These are phyloP conservation scores for Antedon bifida DNA, from an alignment of 35 echinoderm and acorn worm species.

Conservation along the genomic window DNA sequence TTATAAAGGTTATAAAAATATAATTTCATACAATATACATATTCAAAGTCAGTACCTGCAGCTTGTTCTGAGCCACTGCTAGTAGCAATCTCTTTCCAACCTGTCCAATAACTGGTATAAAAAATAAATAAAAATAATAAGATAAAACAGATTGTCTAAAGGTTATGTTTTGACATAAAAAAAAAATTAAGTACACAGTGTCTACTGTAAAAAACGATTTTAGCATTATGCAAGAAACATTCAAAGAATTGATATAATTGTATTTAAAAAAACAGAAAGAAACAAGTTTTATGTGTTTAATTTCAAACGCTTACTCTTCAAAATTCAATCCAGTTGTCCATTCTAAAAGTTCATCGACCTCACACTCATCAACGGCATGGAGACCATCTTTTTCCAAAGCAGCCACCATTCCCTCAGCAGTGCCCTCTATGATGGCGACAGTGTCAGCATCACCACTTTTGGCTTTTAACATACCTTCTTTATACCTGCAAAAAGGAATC, in stretches of 20 bases:
- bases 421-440: conserved; percentile 41
- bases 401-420: conserved; percentile 59
- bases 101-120: conserved; percentile 48
- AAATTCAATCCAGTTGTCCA: conserved; percentile 97
- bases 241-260: too few species aligned
- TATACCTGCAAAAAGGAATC: conserved; percentile 41
- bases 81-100: conserved; percentile 73
- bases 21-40: too few species aligned
- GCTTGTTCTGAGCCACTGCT: conserved; percentile 56
- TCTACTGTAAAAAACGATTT: too few species aligned
- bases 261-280: too few species aligned
- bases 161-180: too few species aligned
- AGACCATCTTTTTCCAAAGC: conserved; percentile 46
- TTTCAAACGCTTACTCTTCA: conserved; percentile 99
- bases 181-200: too few species aligned
- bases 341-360: conserved; percentile 85
- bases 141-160: too few species aligned
- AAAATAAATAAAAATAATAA: conserved; percentile 7
- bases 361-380: conserved; percentile 75
- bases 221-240: too few species aligned
- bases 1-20: too few species aligned
- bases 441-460: conserved; percentile 28
- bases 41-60: conserved; percentile 23
- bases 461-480: conserved; percentile 68
- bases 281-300: too few species aligned